phyloP scores from a whole-genome alignment of 2,797 vertebrate species.

The Odontamblyopus rebecca region DNA sequence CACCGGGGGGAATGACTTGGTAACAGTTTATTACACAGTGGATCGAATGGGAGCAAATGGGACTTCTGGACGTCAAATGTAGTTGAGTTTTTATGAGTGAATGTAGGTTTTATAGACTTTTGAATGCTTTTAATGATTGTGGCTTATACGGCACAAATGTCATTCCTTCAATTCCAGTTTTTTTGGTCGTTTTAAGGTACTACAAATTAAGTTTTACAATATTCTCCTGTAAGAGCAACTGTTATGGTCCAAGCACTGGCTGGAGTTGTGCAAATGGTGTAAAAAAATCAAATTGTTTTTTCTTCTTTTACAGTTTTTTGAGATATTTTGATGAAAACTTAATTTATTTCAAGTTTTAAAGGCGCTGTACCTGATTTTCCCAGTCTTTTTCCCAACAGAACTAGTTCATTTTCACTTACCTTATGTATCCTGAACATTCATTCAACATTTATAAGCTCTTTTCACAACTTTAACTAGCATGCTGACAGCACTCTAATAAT shows the following conservation, averaged over 20 bases:
- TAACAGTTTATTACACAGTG: slow-evolving; percentile 10
- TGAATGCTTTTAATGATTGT: slow-evolving; percentile 25
- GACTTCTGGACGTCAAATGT: slow-evolving; percentile 41
- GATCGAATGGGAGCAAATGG: slow-evolving; percentile 36
- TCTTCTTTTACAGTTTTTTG: neutral
- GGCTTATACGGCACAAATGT: slow-evolving; percentile 18
- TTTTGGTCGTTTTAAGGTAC: slow-evolving; percentile 23
- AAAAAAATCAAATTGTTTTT: slow-evolving; percentile 4
- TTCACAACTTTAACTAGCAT: too few species aligned
- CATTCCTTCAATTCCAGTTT: slow-evolving; percentile 10
- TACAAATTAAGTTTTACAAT: slow-evolving; percentile 5
- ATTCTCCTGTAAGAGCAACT: slow-evolving; percentile 27
- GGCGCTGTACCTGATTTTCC: too few species aligned
- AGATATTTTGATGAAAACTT: neutral
- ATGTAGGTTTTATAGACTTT: slow-evolving; percentile 41
- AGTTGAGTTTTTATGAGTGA: slow-evolving; percentile 29
- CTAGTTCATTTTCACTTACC: too few species aligned
- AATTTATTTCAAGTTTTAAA: neutral
- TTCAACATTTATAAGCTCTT: too few species aligned
- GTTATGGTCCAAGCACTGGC: slow-evolving; percentile 22
- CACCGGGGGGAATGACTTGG: slow-evolving; percentile 5
- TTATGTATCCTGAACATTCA: too few species aligned
- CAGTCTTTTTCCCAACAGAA: too few species aligned
- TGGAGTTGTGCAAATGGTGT: slow-evolving; percentile 21
- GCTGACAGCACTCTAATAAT: too few species aligned